A percentile compares a stretch with the other conserved stretches of the same genome.
Conservation (phyloP, 2,113 vertebrate species). For the Pholis gunnellus region DNA sequence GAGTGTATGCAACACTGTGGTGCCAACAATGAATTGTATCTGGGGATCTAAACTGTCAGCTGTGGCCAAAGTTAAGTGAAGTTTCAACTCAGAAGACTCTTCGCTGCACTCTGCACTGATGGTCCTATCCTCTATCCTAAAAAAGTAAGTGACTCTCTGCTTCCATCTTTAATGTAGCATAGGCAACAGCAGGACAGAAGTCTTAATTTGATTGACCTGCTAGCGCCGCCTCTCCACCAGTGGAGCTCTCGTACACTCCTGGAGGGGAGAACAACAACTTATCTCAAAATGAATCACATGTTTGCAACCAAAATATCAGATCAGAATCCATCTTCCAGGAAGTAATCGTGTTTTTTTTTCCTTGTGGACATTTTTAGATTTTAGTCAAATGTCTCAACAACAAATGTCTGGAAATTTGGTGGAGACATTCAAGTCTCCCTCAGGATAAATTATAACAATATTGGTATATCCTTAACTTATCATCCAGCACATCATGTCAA, state of each 20-base stretch:
- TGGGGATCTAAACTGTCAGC: conserved; percentile 52
- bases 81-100: conserved; percentile 46
- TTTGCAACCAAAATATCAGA: not conserved
- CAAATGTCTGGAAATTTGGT: not conserved
- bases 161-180: conserved; percentile 62
- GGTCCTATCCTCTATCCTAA: conserved; percentile 23
- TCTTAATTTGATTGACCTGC: conserved; percentile 32
- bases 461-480: not conserved
- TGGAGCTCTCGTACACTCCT: not conserved
- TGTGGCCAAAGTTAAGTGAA: conserved; percentile 52
- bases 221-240: conserved; percentile 4
- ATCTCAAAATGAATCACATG: conserved; percentile 7
- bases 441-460: not conserved
- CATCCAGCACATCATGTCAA: not conserved
- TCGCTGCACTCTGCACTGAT: conserved; percentile 50
- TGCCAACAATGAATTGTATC: conserved; percentile 53
- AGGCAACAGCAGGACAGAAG: conserved; percentile 47
- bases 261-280: not conserved
- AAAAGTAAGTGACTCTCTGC: conserved; percentile 31
- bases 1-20: conserved; percentile 12
- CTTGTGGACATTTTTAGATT: too few species aligned
- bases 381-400: not conserved
- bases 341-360: not conserved
- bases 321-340: not conserved
- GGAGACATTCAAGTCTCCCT: not conserved